These are phyloP conservation scores for Hedychridium roseum DNA, from an alignment of 2,888 invertebrate genomes.

Conservation along the genomic window DNA sequence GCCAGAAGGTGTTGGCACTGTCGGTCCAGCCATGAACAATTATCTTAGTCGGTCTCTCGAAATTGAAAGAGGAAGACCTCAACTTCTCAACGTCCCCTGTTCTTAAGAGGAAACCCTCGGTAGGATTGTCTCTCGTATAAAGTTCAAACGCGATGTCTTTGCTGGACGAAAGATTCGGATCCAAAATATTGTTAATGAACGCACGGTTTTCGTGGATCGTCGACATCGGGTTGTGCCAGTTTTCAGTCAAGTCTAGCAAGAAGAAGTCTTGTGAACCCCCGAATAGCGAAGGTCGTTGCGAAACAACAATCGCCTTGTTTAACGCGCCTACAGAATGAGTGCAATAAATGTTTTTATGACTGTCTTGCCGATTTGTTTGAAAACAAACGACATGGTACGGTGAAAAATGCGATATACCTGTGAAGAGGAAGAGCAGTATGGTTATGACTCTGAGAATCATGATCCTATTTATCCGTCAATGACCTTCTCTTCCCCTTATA, in stretches of 20 bases:
- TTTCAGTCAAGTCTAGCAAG: too few relatives aligned
- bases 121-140: constrained; percentile 43
- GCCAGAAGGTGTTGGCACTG: constrained; percentile 51
- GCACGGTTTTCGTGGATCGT: constrained; percentile 11
- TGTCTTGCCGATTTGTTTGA: constrained; percentile 5
- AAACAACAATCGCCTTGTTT: too few relatives aligned
- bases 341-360: background rate
- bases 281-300: background rate
- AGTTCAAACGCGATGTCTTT: constrained; percentile 42
- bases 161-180: constrained; percentile 28
- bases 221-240: constrained; percentile 26
- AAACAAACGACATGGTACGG: background rate
- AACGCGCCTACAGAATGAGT: too few relatives aligned
- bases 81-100: constrained; percentile 33
- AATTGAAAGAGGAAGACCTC: constrained; percentile 34
- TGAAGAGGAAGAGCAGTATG: background rate
- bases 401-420: background rate
- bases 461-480: background rate
- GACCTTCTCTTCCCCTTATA: background rate
- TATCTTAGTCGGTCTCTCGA: constrained; percentile 52
- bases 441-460: background rate
- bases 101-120: constrained; percentile 27
- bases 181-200: constrained; percentile 11
- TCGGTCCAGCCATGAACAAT: constrained; percentile 66
- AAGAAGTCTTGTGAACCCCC: constrained; percentile 21